Evolutionary conservation across 2,888 invertebrate genomes (phyloP), one percentile per base, ranked within the genome.

Genomic region (Lymantria monacha): DNA sequence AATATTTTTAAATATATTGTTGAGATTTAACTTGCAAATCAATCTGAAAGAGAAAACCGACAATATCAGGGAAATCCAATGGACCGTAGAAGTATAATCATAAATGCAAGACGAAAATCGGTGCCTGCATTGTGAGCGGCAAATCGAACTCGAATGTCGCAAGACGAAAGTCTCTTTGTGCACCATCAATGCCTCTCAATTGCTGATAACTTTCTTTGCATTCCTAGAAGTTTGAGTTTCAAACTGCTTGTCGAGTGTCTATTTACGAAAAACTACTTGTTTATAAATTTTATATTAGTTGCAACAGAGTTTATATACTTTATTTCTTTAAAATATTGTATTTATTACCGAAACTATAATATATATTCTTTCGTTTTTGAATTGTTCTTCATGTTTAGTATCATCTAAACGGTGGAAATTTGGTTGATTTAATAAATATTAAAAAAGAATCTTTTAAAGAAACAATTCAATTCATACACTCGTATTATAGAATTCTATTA

Each of bases 161-260:
- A 76, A 83, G 79, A 81, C 81, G 83, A 81, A 84, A 85, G 75
- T 74, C 74, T 79, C 85, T 85, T 88, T 89, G 89, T 85, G 83
- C 79, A 72, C 85, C 84, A 87, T 88, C 89, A 88, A 87, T 88
- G 84, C 83, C 74, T 74, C 78, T 81, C 85, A 85, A 89, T 87
- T 87, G 85, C 85, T 83, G 84, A 83, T 85, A 87, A 85, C 84
- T 88, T 88, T 85, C 83, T 83, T 86, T 83, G 75, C 80, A 66
- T 79, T 77, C 74, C 74, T 66, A 61, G 68, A 81, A 83, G 79
- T 84, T 85, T 76, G 69, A 83, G 79, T 81, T 85, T 59, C 70
- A 74, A 76, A 62, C 53, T 57, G 59, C 57, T 57, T 15, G 54
- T 45, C 38, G 48, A 43, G 72, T 73, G 74, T 76, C 75, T 71